Percentiles rank a stretch among this genome's conserved stretches.
phyloP scores from a whole-genome alignment of 2,888 invertebrate species.

The Cetonia aurata region DNA sequence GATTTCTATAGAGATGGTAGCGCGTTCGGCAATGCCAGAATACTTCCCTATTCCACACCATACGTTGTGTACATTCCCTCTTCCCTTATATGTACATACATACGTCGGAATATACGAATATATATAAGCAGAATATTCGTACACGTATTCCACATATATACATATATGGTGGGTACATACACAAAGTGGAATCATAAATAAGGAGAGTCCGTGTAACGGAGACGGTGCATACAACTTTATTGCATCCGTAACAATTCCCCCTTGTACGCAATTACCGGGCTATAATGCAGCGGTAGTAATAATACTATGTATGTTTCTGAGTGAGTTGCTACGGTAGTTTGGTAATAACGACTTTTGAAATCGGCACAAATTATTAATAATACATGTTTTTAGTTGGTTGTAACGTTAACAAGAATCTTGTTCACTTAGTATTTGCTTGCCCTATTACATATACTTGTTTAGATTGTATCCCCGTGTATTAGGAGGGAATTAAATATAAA shows the following conservation, averaged over 20 bases:
- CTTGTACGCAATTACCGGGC: slow-evolving; percentile 1
- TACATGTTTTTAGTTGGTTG: slow-evolving; percentile 14
- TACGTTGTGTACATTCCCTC: slow-evolving; percentile 1
- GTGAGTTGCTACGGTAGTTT: neutral
- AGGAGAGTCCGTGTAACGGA: slow-evolving; percentile 1
- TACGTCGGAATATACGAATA: no score
- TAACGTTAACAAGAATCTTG: neutral
- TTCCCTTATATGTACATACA: neutral
- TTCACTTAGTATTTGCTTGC: slow-evolving; percentile 6
- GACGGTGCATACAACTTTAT: slow-evolving; percentile 10
- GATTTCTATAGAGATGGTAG: neutral
- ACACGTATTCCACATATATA: no score
- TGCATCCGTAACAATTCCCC: slow-evolving; percentile 4
- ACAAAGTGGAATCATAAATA: slow-evolving; percentile 4
- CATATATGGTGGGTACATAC: no score
- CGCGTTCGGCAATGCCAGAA: no score
- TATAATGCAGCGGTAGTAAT: slow-evolving; percentile 3
- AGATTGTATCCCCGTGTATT: neutral
- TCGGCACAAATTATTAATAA: slow-evolving; percentile 17
- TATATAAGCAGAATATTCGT: no score
- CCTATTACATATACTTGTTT: neutral
- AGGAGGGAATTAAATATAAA: no score
- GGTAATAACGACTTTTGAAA: neutral
- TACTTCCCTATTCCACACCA: neutral
- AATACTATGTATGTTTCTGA: neutral